Base-by-base conservation (phyloP, 2,797 vertebrate species). In the Cryptoblepharus egeriae region DNA sequence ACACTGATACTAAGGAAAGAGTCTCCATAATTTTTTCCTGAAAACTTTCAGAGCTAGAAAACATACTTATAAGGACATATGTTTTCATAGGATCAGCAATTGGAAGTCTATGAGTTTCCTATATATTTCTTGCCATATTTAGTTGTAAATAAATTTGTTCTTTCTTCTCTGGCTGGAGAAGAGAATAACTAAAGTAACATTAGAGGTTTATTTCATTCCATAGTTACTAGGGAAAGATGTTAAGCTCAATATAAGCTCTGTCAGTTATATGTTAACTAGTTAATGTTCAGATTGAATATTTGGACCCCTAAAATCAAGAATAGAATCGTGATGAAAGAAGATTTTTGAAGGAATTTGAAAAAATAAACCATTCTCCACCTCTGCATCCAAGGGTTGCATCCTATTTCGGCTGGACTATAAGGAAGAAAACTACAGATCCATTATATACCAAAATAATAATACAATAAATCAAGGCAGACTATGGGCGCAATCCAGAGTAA, bases 381-480 rank as follows among this genome's bases (percentile, higher is more conserved):
- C 88, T 76, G n/a, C 81, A n/a, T 10, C 10, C 5, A 13, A 42
- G 39, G 85, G 84, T 75, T 89, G 82, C 4, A 16, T 55, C 78
- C 35, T 85, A 75, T 87, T 83, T 93, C 88, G 87, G 45, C 72
- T 87, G 52, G 24, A 72, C 87, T 90, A 87, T 81, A 90, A 89
- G 75, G 45, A 91, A 88, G 49, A 18, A 84, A 52, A 58, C 68
- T 83, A 80, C 76, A 80, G 85, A 69, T 88, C 71, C 88, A 15
- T 77, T 87, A 78, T 87, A 77, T 77, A 69, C 13, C 79, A 92
- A 90, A 92, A 88, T 85, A 92, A 73, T 79, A 88, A 75, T 79
- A 28, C 91, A 91, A 81, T 91, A 74, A 90, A 90, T 88, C 80
- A 89, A 76, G 85, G 86, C 85, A 49, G 3, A 55, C 35, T 30